Evolutionary conservation across 2,888 invertebrate species (phyloP).

Genomic region (Caradrina kadenii): DNA sequence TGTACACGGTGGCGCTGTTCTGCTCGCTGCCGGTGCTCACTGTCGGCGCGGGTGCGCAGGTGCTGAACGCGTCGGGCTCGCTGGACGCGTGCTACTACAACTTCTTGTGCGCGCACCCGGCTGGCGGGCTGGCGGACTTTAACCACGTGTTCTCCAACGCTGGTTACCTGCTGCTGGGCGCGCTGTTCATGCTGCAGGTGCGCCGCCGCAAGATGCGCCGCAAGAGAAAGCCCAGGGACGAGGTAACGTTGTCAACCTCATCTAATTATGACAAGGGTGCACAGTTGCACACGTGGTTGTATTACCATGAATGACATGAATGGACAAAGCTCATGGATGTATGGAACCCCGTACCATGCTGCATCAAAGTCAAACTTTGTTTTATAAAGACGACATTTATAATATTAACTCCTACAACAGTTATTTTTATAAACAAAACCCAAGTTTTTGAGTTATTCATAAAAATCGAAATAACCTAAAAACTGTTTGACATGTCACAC

Average conservation of each 20-base stretch:
- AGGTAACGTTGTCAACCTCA: conserved; percentile 63
- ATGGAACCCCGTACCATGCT: no score
- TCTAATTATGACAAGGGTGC: no score
- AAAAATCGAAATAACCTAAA: no score
- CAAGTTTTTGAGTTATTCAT: no score
- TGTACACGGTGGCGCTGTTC: conserved; percentile 95
- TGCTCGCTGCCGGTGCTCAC: conserved; percentile 96
- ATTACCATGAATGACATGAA: no score
- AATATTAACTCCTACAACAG: no score
- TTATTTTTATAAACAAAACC: no score
- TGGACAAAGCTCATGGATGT: no score
- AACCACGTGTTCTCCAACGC: conserved; percentile 97
- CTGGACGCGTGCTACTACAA: conserved; percentile 98
- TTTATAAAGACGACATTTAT: no score
- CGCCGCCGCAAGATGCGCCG: conserved; percentile 76
- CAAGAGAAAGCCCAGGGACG: conserved; percentile 70
- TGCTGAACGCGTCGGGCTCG: conserved; percentile 95
- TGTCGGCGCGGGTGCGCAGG: conserved; percentile 79
- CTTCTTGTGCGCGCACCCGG: conserved; percentile 96
- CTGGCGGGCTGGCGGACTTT: conserved; percentile 94
- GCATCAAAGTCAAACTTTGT: no score
- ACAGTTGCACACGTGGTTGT: no score
- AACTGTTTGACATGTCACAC: no score
- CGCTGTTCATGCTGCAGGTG: conserved; percentile 94
- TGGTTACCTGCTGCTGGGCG: conserved; percentile 95